Conservation (phyloP, 1,140 invertebrate species). For the Brachionus manjavacas region DNA sequence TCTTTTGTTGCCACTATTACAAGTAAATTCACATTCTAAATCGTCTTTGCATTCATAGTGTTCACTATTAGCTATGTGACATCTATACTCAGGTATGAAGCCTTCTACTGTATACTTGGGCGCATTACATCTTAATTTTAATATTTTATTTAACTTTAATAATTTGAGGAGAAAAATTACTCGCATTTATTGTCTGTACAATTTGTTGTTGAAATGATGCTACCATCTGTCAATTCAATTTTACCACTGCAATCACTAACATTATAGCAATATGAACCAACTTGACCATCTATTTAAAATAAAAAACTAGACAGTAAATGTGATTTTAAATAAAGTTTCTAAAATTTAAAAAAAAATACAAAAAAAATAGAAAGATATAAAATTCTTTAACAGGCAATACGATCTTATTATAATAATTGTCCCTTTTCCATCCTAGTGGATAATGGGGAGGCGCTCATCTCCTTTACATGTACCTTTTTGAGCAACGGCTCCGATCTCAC, state of each 20-base stretch:
- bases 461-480: too few relatives aligned
- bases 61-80: neutral
- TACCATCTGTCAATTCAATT: neutral
- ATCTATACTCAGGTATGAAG: neutral
- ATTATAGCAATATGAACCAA: neutral
- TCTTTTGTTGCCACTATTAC: neutral
- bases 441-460: too few relatives aligned
- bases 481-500: too few relatives aligned
- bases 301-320: too few relatives aligned
- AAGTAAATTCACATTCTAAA: neutral
- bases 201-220: neutral
- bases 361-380: too few relatives aligned
- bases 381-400: too few relatives aligned
- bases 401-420: too few relatives aligned
- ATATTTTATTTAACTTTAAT: neutral
- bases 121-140: neutral
- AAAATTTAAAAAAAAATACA: too few relatives aligned
- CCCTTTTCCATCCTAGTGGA: too few relatives aligned
- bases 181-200: neutral
- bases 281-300: neutral
- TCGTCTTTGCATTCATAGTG: neutral
- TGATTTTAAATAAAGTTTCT: too few relatives aligned
- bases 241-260: neutral
- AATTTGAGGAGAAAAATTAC: neutral
- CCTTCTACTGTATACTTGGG: neutral